Evolutionary conservation across 2,888 invertebrate genomes (phyloP), one percentile per base, ranked within the genome.

Genomic region (Amphiduros pacificus): DNA sequence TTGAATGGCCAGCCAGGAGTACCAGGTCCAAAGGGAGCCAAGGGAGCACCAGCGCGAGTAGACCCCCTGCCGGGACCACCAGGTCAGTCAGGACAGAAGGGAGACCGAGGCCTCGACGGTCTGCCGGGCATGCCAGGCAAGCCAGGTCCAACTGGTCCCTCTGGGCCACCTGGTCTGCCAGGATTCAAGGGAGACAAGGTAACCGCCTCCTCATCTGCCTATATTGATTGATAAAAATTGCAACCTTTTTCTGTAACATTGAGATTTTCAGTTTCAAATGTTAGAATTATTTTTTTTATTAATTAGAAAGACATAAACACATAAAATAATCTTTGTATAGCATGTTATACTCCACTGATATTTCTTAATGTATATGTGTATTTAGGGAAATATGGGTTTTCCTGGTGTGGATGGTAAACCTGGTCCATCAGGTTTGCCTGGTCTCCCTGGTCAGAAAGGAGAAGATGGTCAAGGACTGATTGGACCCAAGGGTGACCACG

Each of bases 1-100:
- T 24, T 36, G n/a, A 36, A 48, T 17, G 61, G 61, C 31, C 22
- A 40, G 27, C 56, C 61, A 6, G 61, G 61, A 22, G 27, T 28
- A 11, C 48, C 58, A 61, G 78, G 78, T 48, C 50, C 74, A 28
- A 70, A 73, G 28, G 78, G 78, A 51, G 65, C 66, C 2, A 72
- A 76, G 36, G 78, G 77, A 55, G 69, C 74, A 51, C 20, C 22
- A 4, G 56, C 61, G 5, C 11, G 14, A 4, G 59, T 50, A 17
- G 26, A 48, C 17, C 40, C 49, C 17, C 20, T 54, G 9, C 62
- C 62, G 2, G 58, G 62, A 24, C 48, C 54, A 27, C 58, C 52
- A 59, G 62, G 62, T 62, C 28, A 4, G 24, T 41, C 20, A 26
- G 59, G 59, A 20, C 52, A 51, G 22, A 52, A 17, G n/a, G 66